Conservation (phyloP, 2,113 vertebrate genomes). For the Syrrhaptes paradoxus region DNA sequence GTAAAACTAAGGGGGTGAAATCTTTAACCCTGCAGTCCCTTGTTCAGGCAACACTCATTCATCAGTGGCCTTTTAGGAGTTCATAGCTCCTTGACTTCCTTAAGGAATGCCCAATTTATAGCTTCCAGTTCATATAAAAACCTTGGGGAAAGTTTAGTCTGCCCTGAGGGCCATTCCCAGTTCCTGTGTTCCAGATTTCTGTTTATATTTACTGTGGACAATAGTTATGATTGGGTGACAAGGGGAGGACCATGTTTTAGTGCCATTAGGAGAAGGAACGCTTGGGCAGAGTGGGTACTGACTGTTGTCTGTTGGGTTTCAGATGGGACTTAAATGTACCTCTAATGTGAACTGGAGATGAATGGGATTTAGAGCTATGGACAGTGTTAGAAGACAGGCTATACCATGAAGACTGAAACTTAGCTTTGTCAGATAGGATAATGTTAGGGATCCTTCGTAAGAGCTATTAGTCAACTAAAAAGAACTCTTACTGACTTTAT, state of each 20-base stretch:
- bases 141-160: not conserved
- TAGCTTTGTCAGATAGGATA: not conserved
- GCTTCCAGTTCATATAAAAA: not conserved
- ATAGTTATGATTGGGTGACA: not conserved
- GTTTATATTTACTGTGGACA: not conserved
- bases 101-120: not conserved
- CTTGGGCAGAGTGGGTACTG: not conserved
- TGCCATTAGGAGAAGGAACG: not conserved
- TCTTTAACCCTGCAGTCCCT: not conserved
- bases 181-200: not conserved
- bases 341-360: not conserved
- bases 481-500: not conserved
- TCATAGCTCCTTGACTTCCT: not conserved
- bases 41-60: not conserved
- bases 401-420: not conserved
- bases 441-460: not conserved
- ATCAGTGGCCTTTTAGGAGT: not conserved
- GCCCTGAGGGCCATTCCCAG: not conserved
- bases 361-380: not conserved
- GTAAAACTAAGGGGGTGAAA: not conserved
- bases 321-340: not conserved
- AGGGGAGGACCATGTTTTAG: not conserved
- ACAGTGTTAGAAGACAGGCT: not conserved
- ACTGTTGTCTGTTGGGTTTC: not conserved
- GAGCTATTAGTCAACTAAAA: not conserved